Evolutionary conservation across 2,888 invertebrate species (phyloP), one percentile per base, ranked within the genome.

Genomic region (Kryphioiulus occultus): DNA sequence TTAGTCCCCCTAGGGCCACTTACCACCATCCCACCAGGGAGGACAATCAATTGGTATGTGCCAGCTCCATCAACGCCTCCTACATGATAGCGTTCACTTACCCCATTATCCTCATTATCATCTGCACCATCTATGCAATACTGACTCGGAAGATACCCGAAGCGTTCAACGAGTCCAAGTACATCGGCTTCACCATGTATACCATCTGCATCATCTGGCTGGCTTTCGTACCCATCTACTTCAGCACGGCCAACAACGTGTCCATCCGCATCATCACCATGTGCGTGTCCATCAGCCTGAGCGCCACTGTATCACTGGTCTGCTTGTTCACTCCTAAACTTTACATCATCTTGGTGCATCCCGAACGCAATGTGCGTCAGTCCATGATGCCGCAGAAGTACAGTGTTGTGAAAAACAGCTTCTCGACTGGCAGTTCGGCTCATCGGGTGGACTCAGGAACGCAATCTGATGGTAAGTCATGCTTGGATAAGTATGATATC

Each of bases 161-260:
- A 92, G 98, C 98, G 78, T 99, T 99, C 92, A 99, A 99, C 92
- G 99, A 98, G 93, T 92, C 92, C 47, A 93, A 93, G 90, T 93
- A 93, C 89, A 95, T 95, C 89, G 95, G 99, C 94, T 99, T 99
- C 93, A 98, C 99, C 35, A 99, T 99, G 99, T 99, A 98, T 93
- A 98, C 98, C 83, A 99, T 98, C 42, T 98, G 98, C 92, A 96
- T 98, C 89, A 98, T 99, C 91, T 99, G 99, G 99, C 93, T 98
- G 90, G 99, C 99, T 30, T 99, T 93, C 89, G 92, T 93, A 39
- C 92, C 92, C 68, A 92, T 92, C 91, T 97, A 98, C 93, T 97
- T 92, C 88, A 92, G 91, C 82, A 92, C 92, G 19, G 91, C 91
- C 15, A 90, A 91, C 88, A 91, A 92, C 88, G 92, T 98, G 89